Percentiles rank a stretch among this genome's conserved stretches.
phyloP scores from a whole-genome alignment of 2,888 invertebrate genomes.

The Eupsilia transversa region DNA sequence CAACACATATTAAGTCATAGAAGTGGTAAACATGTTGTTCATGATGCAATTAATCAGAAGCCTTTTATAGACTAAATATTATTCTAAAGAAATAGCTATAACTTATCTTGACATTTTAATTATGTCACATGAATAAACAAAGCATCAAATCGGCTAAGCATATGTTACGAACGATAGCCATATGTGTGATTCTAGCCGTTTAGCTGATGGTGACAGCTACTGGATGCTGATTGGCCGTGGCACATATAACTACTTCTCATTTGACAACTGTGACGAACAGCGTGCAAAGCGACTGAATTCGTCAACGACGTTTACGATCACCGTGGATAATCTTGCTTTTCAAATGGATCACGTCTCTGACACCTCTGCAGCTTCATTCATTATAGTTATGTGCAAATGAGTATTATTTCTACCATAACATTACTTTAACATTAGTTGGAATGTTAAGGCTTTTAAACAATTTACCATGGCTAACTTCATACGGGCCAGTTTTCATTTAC shows the following conservation, averaged over 20 bases:
- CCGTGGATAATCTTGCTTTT: constrained; percentile 72
- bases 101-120: constrained; percentile 56
- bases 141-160: constrained; percentile 52
- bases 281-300: constrained; percentile 58
- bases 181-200: constrained; percentile 52
- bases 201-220: constrained; percentile 43
- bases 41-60: constrained; percentile 14
- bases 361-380: constrained; percentile 46
- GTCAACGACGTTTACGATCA: constrained; percentile 60
- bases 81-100: constrained; percentile 26
- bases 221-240: constrained; percentile 65
- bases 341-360: constrained; percentile 63
- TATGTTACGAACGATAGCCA: constrained; percentile 63
- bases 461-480: constrained; percentile 17
- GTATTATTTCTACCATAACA: constrained; percentile 42
- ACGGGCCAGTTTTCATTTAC: constrained; percentile 4
- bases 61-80: constrained; percentile 15
- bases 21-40: background rate
- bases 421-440: constrained; percentile 25
- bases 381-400: constrained; percentile 58
- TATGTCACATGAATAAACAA: constrained; percentile 65
- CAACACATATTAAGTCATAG: background rate
- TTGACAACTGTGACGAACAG: constrained; percentile 62
- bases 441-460: constrained; percentile 34
- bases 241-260: constrained; percentile 48